These are phyloP conservation scores for Coryphaenoides rupestris DNA, from an alignment of 2,113 vertebrate species.

Conservation along the genomic window DNA sequence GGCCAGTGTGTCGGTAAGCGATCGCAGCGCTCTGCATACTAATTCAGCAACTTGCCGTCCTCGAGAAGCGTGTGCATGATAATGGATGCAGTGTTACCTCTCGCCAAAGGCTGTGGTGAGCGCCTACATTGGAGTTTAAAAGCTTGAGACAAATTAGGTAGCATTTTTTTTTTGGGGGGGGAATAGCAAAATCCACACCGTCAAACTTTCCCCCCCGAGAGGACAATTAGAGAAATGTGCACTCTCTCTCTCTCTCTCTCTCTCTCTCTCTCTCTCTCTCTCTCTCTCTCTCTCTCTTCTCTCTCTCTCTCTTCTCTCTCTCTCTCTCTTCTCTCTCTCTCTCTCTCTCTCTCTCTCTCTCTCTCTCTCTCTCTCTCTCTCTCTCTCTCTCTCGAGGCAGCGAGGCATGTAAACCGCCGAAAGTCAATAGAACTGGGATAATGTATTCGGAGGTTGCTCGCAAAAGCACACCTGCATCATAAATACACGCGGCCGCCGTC, in stretches of 20 bases:
- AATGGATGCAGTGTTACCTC: slow-evolving; percentile 63
- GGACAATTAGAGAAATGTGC: neutral
- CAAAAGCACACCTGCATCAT: slow-evolving; percentile 24
- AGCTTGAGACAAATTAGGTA: slow-evolving; percentile 22
- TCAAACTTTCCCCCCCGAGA: too few species aligned
- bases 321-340: too few species aligned
- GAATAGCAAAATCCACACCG: too few species aligned
- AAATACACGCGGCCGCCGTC: slow-evolving; percentile 24
- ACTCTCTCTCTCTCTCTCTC: slow-evolving; percentile 24
- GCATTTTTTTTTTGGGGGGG: too few species aligned
- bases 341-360: too few species aligned
- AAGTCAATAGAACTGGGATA: slow-evolving; percentile 50
- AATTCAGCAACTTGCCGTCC: slow-evolving; percentile 59
- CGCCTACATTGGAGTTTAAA: slow-evolving; percentile 33
- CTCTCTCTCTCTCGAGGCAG: slow-evolving; percentile 25
- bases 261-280: too few species aligned
- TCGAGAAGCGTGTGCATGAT: slow-evolving; percentile 64
- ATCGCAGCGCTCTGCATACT: slow-evolving; percentile 56
- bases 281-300: too few species aligned
- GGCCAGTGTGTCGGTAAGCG: slow-evolving; percentile 51
- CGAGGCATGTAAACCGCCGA: slow-evolving; percentile 31
- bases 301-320: too few species aligned
- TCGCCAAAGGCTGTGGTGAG: slow-evolving; percentile 40
- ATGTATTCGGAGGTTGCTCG: slow-evolving; percentile 20
- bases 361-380: too few species aligned